Base-by-base conservation (phyloP, 2,888 invertebrate genomes). In the Napeogenes sylphis region DNA sequence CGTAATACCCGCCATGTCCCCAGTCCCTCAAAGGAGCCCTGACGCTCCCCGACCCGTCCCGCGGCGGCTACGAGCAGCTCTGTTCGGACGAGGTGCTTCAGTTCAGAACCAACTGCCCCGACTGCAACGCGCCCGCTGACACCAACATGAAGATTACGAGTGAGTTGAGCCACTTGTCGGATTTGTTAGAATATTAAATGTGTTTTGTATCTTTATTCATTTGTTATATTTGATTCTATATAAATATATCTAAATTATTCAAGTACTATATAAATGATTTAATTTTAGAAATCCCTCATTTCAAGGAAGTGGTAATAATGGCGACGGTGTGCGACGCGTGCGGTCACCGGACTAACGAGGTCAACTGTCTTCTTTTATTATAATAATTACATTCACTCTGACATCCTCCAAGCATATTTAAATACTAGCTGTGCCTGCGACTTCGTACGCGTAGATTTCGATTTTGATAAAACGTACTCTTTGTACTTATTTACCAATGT, bases 221-320 rank as follows among this genome's bases (percentile, higher is more conserved):
- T 21, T 21, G 21, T 21, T 35, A 35, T 35, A 6, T 35, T 35
- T 35, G 35, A 5, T 35, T 35, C 6, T 35, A 2, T 10, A 42
- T 12, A 12, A 12, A 10, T 42, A 10, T 10, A 10, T 42, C 10
- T 3, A 10, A 12, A 42, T 6, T 3, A 1, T 42, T 10, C 3
- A 10, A 42, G 21, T 51, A 6, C 2, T 14, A 10, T 21, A 14
- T 51, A 4, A 51, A 51, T 14, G 2, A 5, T 14, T 3, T 51
- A 55, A 4, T 71, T 67, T 0, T 82, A 87, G 87, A 80, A 2
- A 97, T 99, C 78, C 99, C 99, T 0, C 95, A 98, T 82, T 99
- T 99, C 84, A 99, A 99, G 85, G 97, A 99, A 81, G 97, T 98
- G 0, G 94, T 99, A 0, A 97, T 99, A 65, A 99, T 99, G 99